These are phyloP conservation scores for Australoheros scitulus DNA, from an alignment of 2,113 vertebrate species.

Conservation along the genomic window DNA sequence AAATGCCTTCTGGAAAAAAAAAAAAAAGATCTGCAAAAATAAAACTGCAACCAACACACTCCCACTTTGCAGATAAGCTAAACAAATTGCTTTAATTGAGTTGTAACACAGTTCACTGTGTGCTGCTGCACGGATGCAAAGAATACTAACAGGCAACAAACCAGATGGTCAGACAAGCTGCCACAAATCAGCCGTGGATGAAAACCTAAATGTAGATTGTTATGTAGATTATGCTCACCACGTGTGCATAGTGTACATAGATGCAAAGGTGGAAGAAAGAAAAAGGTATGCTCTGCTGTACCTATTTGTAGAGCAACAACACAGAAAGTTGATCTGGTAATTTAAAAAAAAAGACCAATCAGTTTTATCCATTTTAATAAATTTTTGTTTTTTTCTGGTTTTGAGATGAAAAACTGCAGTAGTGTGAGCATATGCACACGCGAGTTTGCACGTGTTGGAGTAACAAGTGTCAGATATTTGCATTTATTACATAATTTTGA, in stretches of 20 bases:
- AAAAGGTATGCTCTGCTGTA: not conserved
- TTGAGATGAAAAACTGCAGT: not conserved
- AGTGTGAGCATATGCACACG: not conserved
- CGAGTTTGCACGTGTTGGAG: not conserved
- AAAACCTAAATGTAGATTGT: conserved; percentile 6
- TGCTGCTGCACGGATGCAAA: not conserved
- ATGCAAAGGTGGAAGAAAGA: not conserved
- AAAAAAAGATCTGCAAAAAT: not conserved
- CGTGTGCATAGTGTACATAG: not conserved
- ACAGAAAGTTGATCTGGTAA: not conserved
- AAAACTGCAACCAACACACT: not conserved
- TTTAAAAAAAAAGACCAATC: not conserved
- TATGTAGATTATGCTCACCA: not conserved
- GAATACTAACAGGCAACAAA: conserved; percentile 7
- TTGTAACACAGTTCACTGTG: not conserved
- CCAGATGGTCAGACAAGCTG: conserved; percentile 10
- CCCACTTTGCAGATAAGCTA: not conserved
- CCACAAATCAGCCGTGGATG: not conserved
- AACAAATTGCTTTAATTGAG: not conserved
- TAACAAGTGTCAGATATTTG: not conserved
- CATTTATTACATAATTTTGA: not conserved
- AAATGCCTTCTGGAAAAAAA: not conserved
- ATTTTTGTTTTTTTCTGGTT: not conserved
- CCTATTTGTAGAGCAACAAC: not conserved
- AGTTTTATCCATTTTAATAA: accelerated